Base-by-base conservation (phyloP, 2,797 vertebrate genomes). In the Hoplostethus mediterraneus region DNA sequence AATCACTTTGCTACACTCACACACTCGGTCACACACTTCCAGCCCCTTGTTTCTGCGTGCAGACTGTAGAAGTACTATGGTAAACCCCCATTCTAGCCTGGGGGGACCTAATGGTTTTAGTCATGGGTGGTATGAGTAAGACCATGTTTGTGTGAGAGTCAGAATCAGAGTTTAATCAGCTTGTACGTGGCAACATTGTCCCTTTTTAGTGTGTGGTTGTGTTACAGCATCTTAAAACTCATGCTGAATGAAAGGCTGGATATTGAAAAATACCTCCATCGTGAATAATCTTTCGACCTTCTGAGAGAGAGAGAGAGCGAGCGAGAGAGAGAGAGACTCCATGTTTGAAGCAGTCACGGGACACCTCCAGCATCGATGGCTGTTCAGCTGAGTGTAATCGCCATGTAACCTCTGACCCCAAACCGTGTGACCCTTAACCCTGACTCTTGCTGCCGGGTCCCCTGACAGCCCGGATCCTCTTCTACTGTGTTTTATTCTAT, bases 31-130 rank as follows among this genome's bases (percentile, higher is more conserved):
- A 60, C 69, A 66, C 74, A 68, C 11, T 36, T 36, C 2, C 33
- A 6, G 71, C 55, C 49, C 73, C 73, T 73, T 59, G 70, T 84
- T 67, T 70, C 77, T 71, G 59, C 48, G 21, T 57, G 44, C 17
- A 62, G 62, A 7, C 61, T 53, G 11, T 73, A 40, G 60, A 73
- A 63, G 78, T 63, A 65, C 64, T 70, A 42, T 33, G 48, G 70
- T 3, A 1, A 72, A 62, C 49, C 71, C 72, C 85, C 79, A 6
- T 62, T 72, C 51, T 65, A 74, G 80, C 90, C 85, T 6, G 4
- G 68, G 76, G 84, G 56, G 80, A 21, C 87, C 87, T 79, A 73
- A 87, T 77, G 66, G 69, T 75, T 81, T 88, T 85, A 84, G 86
- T 92, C 87, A 88, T 59, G 83, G 85, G 36, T 75, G 82, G 65